Evolutionary conservation across 1,140 invertebrate genomes (phyloP).

Genomic region (Anadara kagoshimensis): DNA sequence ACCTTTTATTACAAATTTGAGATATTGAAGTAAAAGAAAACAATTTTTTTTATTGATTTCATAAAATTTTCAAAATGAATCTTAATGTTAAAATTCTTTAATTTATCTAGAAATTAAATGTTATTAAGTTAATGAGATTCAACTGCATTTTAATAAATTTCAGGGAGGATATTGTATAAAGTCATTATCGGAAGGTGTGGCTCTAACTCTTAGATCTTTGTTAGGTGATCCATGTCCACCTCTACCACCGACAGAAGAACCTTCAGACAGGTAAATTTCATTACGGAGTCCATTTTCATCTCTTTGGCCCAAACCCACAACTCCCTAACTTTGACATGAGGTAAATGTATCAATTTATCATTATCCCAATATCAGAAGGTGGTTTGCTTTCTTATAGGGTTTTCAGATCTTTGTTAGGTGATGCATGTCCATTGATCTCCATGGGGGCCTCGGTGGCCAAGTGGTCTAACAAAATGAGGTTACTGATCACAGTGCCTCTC

Average conservation of each 20-base stretch:
- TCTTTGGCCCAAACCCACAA: too few relatives aligned
- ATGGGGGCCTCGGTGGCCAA: too few relatives aligned
- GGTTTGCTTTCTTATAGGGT: neutral
- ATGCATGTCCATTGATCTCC: too few relatives aligned
- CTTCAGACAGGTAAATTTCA: constrained; percentile 58
- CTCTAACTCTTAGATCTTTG: constrained; percentile 86
- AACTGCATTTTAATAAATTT: constrained; percentile 41
- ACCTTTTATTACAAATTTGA: too few relatives aligned
- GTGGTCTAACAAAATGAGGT: too few relatives aligned
- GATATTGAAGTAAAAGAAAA: too few relatives aligned
- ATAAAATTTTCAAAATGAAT: too few relatives aligned
- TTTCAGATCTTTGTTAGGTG: too few relatives aligned
- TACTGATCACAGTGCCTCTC: too few relatives aligned
- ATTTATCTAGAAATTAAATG: too few relatives aligned
- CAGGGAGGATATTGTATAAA: constrained; percentile 93
- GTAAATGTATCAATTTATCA: neutral
- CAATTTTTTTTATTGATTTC: too few relatives aligned
- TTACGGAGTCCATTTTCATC: neutral
- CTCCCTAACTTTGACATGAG: neutral
- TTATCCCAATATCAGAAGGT: neutral
- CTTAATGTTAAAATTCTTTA: too few relatives aligned
- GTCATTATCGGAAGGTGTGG: constrained; percentile 91
- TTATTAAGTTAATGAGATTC: neutral
- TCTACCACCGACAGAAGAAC: constrained; percentile 75
- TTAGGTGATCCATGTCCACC: constrained; percentile 88